phyloP scores from a whole-genome alignment of 2,797 vertebrate species.

The Tenualosa ilisha region DNA sequence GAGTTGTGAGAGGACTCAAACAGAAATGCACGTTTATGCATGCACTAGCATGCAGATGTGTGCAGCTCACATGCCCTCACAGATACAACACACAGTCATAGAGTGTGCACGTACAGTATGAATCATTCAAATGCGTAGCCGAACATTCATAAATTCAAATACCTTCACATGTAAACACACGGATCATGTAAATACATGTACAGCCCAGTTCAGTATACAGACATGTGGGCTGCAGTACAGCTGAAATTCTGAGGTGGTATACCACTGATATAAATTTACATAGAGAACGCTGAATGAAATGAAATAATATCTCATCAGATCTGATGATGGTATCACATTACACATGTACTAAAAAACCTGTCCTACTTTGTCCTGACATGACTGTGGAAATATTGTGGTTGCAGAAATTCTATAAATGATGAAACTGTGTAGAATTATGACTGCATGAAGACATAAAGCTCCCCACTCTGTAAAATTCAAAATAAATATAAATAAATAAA shows the following conservation, averaged over 20 bases:
- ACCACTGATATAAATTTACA: not conserved
- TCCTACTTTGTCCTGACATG: not conserved
- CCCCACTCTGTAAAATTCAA: slow-evolving; percentile 29
- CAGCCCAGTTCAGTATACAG: not conserved
- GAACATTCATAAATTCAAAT: not conserved
- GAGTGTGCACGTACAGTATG: not conserved
- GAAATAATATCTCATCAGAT: not conserved
- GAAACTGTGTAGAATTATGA: slow-evolving; percentile 25
- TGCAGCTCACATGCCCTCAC: not conserved
- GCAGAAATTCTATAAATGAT: not conserved
- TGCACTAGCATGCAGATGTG: too few species aligned
- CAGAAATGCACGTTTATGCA: not conserved
- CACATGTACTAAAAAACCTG: not conserved
- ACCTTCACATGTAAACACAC: not conserved
- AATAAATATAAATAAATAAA: too few species aligned
- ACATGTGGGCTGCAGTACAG: not conserved
- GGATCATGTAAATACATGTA: not conserved
- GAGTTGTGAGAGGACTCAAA: not conserved
- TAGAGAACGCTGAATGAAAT: not conserved
- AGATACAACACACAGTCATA: not conserved
- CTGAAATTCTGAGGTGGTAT: not conserved
- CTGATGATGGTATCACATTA: not conserved
- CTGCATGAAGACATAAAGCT: slow-evolving; percentile 22
- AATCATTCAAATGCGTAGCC: not conserved
- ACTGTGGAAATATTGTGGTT: not conserved